These are phyloP conservation scores for Brenthis ino DNA, from an alignment of 2,888 invertebrate species.

Conservation along the genomic window DNA sequence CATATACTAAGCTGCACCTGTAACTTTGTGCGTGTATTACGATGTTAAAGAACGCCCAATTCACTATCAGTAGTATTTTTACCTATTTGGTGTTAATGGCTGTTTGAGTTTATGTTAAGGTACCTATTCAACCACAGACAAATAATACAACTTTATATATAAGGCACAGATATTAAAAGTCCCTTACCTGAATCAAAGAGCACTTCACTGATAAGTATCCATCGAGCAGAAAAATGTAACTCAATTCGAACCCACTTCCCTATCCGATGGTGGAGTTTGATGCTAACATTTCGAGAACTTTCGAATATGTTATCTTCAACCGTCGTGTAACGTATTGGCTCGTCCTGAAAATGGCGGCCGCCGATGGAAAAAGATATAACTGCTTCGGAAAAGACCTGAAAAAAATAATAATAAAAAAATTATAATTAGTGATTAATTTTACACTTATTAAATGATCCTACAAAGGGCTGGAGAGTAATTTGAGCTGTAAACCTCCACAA, in stretches of 20 bases:
- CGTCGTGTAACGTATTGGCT: slow-evolving; percentile 88
- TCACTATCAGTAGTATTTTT: too few species aligned
- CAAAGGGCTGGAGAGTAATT: too few species aligned
- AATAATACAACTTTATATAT: not conserved
- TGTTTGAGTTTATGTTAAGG: too few species aligned
- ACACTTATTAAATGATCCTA: too few species aligned
- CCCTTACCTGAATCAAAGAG: slow-evolving; percentile 90
- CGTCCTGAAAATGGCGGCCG: slow-evolving; percentile 89
- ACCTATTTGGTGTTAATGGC: too few species aligned
- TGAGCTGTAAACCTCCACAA: too few species aligned
- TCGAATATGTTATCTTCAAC: slow-evolving; percentile 91
- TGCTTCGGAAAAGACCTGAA: slow-evolving; percentile 90
- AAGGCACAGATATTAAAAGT: not conserved
- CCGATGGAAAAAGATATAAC: slow-evolving; percentile 91
- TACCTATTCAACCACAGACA: too few species aligned
- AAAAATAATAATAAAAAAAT: too few species aligned
- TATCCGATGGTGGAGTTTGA: slow-evolving; percentile 90
- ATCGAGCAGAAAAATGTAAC: slow-evolving; percentile 89
- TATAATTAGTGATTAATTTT: too few species aligned
- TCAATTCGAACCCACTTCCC: slow-evolving; percentile 91
- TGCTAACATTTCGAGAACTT: slow-evolving; percentile 89
- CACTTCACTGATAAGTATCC: slow-evolving; percentile 95
- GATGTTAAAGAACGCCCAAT: too few species aligned
- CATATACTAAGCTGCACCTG: too few species aligned
- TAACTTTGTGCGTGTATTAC: too few species aligned